Conservation (phyloP, 1,140 invertebrate species). For the Brachionus rubens region DNA sequence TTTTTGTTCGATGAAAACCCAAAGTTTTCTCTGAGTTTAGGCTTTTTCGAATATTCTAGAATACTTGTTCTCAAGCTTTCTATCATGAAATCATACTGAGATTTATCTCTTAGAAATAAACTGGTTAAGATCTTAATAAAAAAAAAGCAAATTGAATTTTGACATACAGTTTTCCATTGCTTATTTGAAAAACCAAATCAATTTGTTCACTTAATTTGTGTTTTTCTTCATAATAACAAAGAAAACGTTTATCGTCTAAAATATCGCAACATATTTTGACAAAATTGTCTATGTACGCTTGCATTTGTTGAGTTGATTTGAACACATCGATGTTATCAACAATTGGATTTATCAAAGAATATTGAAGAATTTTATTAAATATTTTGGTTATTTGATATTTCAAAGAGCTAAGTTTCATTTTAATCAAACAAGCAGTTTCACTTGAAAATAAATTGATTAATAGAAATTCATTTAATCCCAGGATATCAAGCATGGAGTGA, state of each 20-base stretch:
- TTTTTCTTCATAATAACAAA: conserved; percentile 37
- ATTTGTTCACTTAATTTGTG: conserved; percentile 27
- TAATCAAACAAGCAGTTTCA: background rate
- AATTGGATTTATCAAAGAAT: background rate
- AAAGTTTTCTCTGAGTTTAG: conserved; percentile 5
- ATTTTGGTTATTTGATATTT: conserved; percentile 21
- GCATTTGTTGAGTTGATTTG: background rate
- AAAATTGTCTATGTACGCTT: background rate
- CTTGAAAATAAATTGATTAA: background rate
- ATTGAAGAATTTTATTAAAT: background rate
- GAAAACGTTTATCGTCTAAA: conserved; percentile 27
- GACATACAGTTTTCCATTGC: background rate
- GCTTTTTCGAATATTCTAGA: background rate
- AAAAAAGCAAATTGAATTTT: background rate
- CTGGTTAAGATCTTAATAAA: background rate
- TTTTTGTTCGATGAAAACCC: background rate
- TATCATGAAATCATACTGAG: conserved; percentile 21
- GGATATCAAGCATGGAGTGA: no score
- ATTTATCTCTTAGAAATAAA: conserved; percentile 5
- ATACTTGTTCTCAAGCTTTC: conserved; percentile 13
- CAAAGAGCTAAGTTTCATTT: background rate
- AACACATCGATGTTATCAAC: background rate
- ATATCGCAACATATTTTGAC: conserved; percentile 22
- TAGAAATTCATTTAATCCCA: no score
- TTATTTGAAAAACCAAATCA: conserved; percentile 13